phyloP scores from a whole-genome alignment of 37 sponge, comb jelly and placozoan species.

The Bolinopsis microptera region DNA sequence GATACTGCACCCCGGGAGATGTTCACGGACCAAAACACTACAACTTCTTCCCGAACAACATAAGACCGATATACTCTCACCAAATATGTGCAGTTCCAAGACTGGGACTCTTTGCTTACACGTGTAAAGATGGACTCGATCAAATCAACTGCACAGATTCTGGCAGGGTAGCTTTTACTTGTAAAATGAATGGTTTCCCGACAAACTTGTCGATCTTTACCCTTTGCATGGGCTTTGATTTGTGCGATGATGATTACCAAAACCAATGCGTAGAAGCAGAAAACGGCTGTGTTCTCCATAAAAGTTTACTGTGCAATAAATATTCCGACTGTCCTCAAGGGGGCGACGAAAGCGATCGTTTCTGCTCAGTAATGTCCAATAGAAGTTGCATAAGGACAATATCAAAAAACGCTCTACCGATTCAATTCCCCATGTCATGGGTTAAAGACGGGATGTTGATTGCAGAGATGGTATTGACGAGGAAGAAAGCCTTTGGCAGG shows the following conservation, averaged over 20 bases:
- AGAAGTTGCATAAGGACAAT: background rate
- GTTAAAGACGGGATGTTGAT: background rate
- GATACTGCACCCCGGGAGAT: background rate
- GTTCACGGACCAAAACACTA: background rate
- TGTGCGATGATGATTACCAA: background rate
- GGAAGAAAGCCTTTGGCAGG: background rate
- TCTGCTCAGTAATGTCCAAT: background rate
- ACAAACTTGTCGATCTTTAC: background rate
- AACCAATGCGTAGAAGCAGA: background rate
- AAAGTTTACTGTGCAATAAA: background rate
- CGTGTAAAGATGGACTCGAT: background rate
- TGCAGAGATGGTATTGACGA: background rate
- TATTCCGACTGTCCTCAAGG: background rate
- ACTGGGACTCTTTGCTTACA: background rate
- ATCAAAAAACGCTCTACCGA: background rate
- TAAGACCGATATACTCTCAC: background rate
- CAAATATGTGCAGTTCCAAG: background rate
- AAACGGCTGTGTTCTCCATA: background rate
- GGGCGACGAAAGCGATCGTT: background rate
- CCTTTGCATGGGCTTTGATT: background rate
- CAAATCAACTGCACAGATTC: conserved; percentile 11
- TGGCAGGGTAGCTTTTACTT: background rate
- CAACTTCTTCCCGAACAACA: background rate
- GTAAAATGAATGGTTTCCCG: background rate
- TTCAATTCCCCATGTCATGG: background rate